These are phyloP conservation scores for Acanthacorydalis orientalis DNA, from an alignment of 2,888 invertebrate species.

Conservation along the genomic window DNA sequence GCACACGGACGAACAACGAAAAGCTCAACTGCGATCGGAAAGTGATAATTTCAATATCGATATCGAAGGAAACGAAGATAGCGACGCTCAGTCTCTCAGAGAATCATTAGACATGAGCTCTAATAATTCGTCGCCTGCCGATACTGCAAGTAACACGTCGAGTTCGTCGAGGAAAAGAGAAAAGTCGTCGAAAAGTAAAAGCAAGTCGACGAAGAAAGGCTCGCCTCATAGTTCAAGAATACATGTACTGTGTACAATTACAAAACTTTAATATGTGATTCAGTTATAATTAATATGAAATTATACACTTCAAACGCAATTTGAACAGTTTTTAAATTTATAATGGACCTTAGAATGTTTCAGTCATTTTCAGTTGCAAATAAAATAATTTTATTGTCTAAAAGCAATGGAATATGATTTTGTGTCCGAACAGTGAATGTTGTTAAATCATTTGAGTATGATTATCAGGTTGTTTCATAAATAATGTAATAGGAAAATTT, in stretches of 20 bases:
- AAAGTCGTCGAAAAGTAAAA: constrained; percentile 2
- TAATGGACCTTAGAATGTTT: too few species aligned
- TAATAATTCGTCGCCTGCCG: neutral
- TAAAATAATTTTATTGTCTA: too few species aligned
- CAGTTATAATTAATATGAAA: too few species aligned
- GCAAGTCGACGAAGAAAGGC: constrained; percentile 3
- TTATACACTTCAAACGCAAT: too few species aligned
- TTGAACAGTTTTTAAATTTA: too few species aligned
- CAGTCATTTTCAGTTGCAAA: too few species aligned
- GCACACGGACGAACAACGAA: constrained; percentile 1
- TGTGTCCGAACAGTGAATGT: too few species aligned
- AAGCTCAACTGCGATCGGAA: neutral
- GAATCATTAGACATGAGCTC: neutral
- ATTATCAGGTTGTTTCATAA: too few species aligned
- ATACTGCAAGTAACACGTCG: neutral
- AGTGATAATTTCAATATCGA: neutral
- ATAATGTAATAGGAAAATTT: too few species aligned
- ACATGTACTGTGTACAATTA: neutral
- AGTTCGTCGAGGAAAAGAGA: neutral
- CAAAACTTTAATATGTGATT: neutral
- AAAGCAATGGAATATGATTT: too few species aligned
- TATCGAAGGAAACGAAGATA: constrained; percentile 3
- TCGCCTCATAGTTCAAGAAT: constrained; percentile 2
- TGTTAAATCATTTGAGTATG: too few species aligned
- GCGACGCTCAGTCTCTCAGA: neutral